Evolutionary conservation across 1,140 invertebrate genomes (phyloP).

Genomic region (Drosophila ananassae): DNA sequence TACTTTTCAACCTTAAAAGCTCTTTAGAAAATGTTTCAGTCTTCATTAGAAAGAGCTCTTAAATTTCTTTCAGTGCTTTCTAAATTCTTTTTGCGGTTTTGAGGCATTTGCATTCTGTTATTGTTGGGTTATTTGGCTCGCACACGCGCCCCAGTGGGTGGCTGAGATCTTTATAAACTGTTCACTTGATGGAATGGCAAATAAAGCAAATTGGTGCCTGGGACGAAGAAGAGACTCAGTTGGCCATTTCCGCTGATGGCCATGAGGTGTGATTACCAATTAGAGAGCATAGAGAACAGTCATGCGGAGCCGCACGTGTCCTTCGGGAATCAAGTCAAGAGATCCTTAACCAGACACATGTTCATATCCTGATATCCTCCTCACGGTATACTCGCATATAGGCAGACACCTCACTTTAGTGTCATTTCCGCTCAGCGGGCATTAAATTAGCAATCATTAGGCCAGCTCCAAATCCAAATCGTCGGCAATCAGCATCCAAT

Average conservation of each 20-base stretch:
- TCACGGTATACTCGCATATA: neutral
- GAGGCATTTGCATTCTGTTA: conserved; percentile 49
- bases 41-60: neutral
- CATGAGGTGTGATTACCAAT: conserved; percentile 43
- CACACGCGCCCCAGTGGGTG: conserved; percentile 49
- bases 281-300: neutral
- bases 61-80: conserved; percentile 12
- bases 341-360: conserved; percentile 24
- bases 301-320: conserved; percentile 65
- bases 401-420: conserved; percentile 35
- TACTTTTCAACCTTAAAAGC: neutral
- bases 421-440: conserved; percentile 65
- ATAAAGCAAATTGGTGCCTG: conserved; percentile 38
- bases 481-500: conserved; percentile 75
- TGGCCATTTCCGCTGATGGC: conserved; percentile 34
- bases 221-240: neutral
- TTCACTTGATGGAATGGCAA: conserved; percentile 38
- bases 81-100: neutral
- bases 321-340: conserved; percentile 17
- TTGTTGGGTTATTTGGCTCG: conserved; percentile 26
- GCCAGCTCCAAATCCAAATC: conserved; percentile 57
- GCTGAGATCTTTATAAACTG: conserved; percentile 32
- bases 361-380: conserved; percentile 1
- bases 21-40: neutral
- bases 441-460: conserved; percentile 78